These are phyloP conservation scores for Phainopepla nitens DNA, from an alignment of 2,113 vertebrate genomes.

Conservation along the genomic window DNA sequence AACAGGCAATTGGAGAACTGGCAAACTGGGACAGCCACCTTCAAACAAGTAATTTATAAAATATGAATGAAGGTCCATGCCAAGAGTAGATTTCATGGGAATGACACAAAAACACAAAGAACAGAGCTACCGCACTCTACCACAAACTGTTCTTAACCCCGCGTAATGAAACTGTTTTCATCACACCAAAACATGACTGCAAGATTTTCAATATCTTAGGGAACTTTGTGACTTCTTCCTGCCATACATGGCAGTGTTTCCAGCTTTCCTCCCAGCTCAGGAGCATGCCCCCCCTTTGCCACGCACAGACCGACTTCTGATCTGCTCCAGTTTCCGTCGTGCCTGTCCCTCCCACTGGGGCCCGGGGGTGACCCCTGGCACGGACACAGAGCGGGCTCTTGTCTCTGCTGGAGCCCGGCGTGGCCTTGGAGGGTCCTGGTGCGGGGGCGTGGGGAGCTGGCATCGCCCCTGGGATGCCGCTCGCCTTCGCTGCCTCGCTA, in stretches of 20 bases:
- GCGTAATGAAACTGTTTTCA: not conserved
- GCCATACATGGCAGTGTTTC: not conserved
- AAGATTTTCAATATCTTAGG: not conserved
- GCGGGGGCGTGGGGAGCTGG: not conserved
- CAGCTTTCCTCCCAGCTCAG: not conserved
- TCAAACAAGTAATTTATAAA: not conserved
- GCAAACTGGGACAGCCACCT: not conserved
- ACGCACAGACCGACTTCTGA: not conserved
- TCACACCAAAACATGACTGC: not conserved
- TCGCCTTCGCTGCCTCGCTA: accelerated
- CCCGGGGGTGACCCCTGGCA: not conserved
- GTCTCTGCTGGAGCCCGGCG: not conserved
- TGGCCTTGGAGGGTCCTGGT: not conserved
- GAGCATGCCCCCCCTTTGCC: accelerated
- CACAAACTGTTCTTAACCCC: not conserved
- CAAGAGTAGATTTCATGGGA: not conserved
- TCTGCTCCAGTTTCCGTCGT: accelerated
- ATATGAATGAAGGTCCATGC: not conserved
- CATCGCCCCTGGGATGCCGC: accelerated
- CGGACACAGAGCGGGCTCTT: not conserved
- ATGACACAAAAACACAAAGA: not conserved
- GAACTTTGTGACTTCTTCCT: not conserved
- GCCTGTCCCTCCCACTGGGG: not conserved
- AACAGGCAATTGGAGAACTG: not conserved
- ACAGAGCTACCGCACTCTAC: not conserved